Evolutionary conservation across 1,140 invertebrate genomes (phyloP), one percentile per base, ranked within the genome.

Genomic region (Chrysomallon squamiferum): DNA sequence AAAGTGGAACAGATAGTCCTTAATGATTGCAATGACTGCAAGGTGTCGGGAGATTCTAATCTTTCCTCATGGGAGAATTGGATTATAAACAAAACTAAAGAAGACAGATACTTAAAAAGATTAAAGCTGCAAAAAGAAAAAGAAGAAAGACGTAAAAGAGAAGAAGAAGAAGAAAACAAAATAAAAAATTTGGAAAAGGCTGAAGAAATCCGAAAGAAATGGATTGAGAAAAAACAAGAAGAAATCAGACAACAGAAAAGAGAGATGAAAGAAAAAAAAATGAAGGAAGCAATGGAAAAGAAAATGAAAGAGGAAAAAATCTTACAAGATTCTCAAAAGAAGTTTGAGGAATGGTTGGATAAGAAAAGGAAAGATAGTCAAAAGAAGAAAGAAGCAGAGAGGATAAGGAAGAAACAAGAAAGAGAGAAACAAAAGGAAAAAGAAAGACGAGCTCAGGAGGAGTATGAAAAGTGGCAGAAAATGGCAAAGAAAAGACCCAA

Each of bases 1-100:
- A 38, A 38, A 15, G 35, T 38, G 35, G 35, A 38, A 15, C 35
- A 38, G 35, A 38, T 38, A 38, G 35, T 38, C 6, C 5, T 38
- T 38, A 38, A 5, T 38, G 35, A 38, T 38, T 15, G 35, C 15
- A 38, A 5, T 38, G 35, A 38, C 15, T 15, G 35, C 15, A 38
- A 38, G 15, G 15, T 15, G 5, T 5, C 35, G 15, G 15, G 35
- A 5, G 35, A 38, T 15, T 15, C 35, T 15, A 38, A 62, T 0
- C 35, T 81, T 49, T 80, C 78, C 13, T 65, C 79, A 33, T 80
- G 78, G 78, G 78, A 79, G 72, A 66, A 73, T 47, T 81, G 79
- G 79, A 52, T 81, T 0, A 74, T 81, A 33, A 35, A 72, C n/a
- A 81, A 81, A 64, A 74, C 71, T 5, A 74, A 74, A 64, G 67